phyloP scores from a whole-genome alignment of 2,888 invertebrate species.

The Rhagonycha lutea region DNA sequence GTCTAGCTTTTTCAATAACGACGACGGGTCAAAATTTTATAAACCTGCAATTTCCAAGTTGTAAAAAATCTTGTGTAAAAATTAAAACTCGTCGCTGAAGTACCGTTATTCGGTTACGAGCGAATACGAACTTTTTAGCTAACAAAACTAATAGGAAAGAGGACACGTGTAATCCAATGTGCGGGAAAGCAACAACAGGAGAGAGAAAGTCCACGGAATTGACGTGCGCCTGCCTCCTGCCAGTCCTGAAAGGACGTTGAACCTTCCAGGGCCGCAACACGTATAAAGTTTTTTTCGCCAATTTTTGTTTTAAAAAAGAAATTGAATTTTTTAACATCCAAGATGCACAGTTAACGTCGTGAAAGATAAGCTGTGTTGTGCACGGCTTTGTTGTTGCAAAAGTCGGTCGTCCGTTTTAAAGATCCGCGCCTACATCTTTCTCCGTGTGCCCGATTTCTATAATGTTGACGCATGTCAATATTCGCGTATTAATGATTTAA shows the following conservation, averaged over 20 bases:
- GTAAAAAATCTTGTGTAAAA: background rate
- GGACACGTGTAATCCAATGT: slow-evolving; percentile 9
- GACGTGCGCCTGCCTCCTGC: slow-evolving; percentile 23
- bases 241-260: slow-evolving; percentile 26
- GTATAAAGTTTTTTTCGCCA: background rate
- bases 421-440: slow-evolving; percentile 15
- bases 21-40: background rate
- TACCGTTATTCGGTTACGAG: background rate
- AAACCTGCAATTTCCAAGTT: background rate
- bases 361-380: background rate
- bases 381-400: background rate
- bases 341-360: background rate
- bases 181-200: slow-evolving; percentile 15
- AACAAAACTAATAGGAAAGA: slow-evolving; percentile 2
- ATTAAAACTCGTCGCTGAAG: background rate
- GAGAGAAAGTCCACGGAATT: slow-evolving; percentile 26
- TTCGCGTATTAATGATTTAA: slow-evolving; percentile 14
- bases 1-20: background rate
- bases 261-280: slow-evolving; percentile 27
- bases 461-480: slow-evolving; percentile 6
- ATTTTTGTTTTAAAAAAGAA: background rate
- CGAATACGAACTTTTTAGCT: background rate
- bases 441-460: slow-evolving; percentile 16
- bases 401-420: background rate
- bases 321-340: background rate